A percentile compares a stretch with the other conserved stretches of the same genome.
phyloP scores from a whole-genome alignment of 1,140 invertebrate species.

The Bombus sibiricus region DNA sequence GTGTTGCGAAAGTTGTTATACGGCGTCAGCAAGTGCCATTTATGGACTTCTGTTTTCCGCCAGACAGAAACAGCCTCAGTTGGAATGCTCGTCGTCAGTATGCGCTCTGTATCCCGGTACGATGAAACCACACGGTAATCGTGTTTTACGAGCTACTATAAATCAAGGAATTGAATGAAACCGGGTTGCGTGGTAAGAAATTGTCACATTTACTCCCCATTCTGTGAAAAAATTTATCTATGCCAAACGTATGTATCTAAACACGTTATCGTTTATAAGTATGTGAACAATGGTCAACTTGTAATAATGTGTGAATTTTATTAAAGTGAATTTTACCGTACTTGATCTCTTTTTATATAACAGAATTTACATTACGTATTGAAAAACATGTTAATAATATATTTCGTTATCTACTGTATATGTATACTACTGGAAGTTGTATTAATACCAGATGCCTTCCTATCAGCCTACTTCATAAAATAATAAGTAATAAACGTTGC shows the following conservation, averaged over 20 bases:
- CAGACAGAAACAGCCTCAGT: background rate
- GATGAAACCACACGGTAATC: constrained; percentile 28
- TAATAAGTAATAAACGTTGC: too few relatives aligned
- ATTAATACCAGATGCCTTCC: too few relatives aligned
- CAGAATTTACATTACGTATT: too few relatives aligned
- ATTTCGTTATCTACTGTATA: too few relatives aligned
- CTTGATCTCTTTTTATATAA: too few relatives aligned
- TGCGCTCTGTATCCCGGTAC: background rate
- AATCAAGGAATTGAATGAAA: constrained; percentile 27
- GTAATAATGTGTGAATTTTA: background rate
- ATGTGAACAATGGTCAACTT: too few relatives aligned
- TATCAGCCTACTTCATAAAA: too few relatives aligned
- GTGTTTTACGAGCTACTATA: constrained; percentile 39
- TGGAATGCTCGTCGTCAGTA: background rate
- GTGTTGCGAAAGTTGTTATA: constrained; percentile 45
- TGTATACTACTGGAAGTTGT: too few relatives aligned
- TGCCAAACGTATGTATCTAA: background rate
- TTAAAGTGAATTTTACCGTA: too few relatives aligned
- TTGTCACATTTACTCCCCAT: background rate
- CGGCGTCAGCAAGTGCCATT: constrained; percentile 35
- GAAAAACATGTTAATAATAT: too few relatives aligned
- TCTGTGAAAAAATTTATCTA: background rate
- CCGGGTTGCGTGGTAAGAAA: background rate
- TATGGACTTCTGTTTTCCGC: constrained; percentile 47
- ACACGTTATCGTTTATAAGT: background rate